phyloP scores from a whole-genome alignment of 2,888 invertebrate species.

The Ceratothoa steindachneri region DNA sequence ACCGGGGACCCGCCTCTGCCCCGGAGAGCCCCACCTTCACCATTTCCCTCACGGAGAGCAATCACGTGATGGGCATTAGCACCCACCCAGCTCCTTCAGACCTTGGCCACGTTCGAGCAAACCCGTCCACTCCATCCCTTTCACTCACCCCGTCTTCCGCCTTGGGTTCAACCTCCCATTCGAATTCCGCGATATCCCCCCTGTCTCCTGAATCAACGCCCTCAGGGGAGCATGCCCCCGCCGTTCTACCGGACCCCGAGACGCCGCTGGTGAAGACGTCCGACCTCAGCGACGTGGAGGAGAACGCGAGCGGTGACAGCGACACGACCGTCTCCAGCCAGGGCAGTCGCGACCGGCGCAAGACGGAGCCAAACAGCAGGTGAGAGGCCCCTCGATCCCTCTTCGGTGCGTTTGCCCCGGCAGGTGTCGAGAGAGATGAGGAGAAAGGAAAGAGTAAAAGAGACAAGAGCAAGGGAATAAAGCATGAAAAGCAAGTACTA shows the following conservation, averaged over 20 bases:
- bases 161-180: neutral
- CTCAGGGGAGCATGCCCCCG: neutral
- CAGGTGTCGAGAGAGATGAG: too few relatives aligned
- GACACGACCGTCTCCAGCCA: constrained; percentile 25
- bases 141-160: neutral
- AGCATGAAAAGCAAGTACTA: too few relatives aligned
- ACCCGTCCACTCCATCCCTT: neutral
- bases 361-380: neutral
- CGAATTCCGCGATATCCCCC: neutral
- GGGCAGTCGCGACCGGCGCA: neutral
- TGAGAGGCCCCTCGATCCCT: neutral
- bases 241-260: neutral
- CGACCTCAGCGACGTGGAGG: constrained; percentile 23
- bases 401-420: too few relatives aligned
- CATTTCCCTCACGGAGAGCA: neutral
- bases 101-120: neutral
- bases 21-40: neutral
- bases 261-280: constrained; percentile 31
- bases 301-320: constrained; percentile 22
- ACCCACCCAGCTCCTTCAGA: neutral
- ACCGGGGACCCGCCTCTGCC: neutral
- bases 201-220: neutral
- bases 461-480: too few relatives aligned
- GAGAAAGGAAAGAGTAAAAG: too few relatives aligned
- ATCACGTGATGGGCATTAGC: neutral